Base-by-base conservation (phyloP, 2,113 vertebrate genomes). In the Myotis lucifugus region DNA sequence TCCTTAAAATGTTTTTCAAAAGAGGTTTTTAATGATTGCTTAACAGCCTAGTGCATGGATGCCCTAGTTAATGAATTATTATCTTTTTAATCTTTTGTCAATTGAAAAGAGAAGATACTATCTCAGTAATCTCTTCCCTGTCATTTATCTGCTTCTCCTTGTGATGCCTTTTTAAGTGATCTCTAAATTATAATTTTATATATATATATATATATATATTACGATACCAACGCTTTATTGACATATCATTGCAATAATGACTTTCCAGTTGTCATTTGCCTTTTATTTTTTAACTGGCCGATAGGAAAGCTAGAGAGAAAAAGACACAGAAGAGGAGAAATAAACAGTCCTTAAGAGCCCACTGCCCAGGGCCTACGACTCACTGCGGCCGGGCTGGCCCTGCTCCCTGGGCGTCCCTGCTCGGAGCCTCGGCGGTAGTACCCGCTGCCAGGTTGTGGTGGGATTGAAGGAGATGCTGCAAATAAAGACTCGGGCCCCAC, bases 311-410 rank as follows among this genome's bases (percentile, higher is more conserved):
- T 21, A 52, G 66, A 84, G 56, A 48, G 37, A 52, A 52, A 19
- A 34, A 42, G 3, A 61, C 15, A 11, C 18, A n/a, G 72, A 19
- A 42, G 0, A 15, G 48, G 67, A 52, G 18, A 69, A 69, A 18
- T 2, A 0, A 1, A 42, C 0, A 0, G 78, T 18, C 1, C 0
- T 42, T 21, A 5, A 46, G 40, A 52, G 5, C 61, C 40, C 25
- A 4, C 0, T 11, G 56, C n/a, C 25, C 42, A 0, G 6, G 23
- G 34, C 6, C 56, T 15, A 10, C 2, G 1, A 14, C 19, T 6
- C 29, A 25, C 1, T 0, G 2, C 42, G 7, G 13, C 29, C 4
- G 4, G 23, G 9, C 73, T 29, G 42, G 56, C 42, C 32, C 32
- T 8, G 46, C 23, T 46, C 14, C 29, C 72, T 12, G 9, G 23